Conservation (phyloP, 2,888 invertebrate species). For the Drosophila subquinaria region DNA sequence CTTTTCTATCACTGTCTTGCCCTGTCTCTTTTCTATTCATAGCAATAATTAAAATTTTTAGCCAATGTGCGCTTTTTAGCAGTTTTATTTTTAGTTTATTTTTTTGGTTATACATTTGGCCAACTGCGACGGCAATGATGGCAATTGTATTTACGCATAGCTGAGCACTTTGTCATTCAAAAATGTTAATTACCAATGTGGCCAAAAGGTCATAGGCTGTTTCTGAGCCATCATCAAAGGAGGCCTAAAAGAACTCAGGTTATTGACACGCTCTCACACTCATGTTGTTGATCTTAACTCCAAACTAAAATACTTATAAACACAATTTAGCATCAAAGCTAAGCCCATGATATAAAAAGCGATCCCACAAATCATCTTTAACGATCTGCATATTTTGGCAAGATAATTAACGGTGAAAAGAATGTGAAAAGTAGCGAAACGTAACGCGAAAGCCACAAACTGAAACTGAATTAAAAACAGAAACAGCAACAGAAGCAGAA, state of each 20-base stretch:
- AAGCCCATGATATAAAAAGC: conserved; percentile 44
- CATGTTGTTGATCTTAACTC: conserved; percentile 13
- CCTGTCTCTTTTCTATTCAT: not conserved
- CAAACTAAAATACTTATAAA: conserved; percentile 10
- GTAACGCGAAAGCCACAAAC: conserved; percentile 71
- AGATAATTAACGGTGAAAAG: conserved; percentile 80
- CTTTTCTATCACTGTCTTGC: not conserved
- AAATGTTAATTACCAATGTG: conserved; percentile 63
- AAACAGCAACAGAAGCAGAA: conserved; percentile 28
- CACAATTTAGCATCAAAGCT: conserved; percentile 21
- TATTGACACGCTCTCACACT: conserved; percentile 56
- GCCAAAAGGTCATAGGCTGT: conserved; percentile 68
- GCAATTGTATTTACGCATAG: conserved; percentile 80
- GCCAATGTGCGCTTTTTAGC: conserved; percentile 34
- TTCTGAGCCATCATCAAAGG: conserved; percentile 43
- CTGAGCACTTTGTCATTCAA: conserved; percentile 78
- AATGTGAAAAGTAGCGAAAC: conserved; percentile 81
- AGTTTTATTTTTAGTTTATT: conserved; percentile 32
- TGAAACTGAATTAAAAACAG: conserved; percentile 28
- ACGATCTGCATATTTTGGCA: conserved; percentile 80
- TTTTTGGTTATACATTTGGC: conserved; percentile 50
- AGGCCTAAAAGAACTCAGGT: conserved; percentile 44
- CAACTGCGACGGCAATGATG: conserved; percentile 62
- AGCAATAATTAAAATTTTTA: conserved; percentile 53
- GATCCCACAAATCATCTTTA: conserved; percentile 68